A percentile compares a stretch with the other conserved stretches of the same genome.
These are phyloP conservation scores for Trogon surrucura DNA, from an alignment of 2,113 vertebrate species.

Conservation along the genomic window DNA sequence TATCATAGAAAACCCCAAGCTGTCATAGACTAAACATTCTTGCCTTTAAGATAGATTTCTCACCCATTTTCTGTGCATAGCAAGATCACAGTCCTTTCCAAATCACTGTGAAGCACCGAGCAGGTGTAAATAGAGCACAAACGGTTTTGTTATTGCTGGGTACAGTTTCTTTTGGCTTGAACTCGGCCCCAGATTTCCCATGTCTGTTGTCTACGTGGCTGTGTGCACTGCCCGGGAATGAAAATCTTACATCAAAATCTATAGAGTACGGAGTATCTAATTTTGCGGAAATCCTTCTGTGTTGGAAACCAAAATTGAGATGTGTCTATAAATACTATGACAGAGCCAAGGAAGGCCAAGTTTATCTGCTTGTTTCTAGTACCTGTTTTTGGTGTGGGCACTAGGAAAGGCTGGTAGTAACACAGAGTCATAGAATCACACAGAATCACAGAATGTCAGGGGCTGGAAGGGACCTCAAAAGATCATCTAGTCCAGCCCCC, in stretches of 20 bases:
- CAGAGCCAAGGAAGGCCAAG: not conserved
- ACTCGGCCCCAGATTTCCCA: not conserved
- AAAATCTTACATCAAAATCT: not conserved
- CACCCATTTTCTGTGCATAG: not conserved
- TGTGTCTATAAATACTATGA: rapidly evolving
- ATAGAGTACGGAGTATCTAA: not conserved
- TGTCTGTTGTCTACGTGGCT: not conserved
- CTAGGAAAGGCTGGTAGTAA: no score
- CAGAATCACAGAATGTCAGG: no score
- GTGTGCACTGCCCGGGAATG: not conserved
- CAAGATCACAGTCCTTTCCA: not conserved
- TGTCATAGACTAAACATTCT: not conserved
- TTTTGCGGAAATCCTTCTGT: not conserved
- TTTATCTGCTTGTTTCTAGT: not conserved
- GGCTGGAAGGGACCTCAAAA: no score
- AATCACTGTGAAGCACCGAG: not conserved
- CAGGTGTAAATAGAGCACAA: not conserved
- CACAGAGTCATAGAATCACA: no score
- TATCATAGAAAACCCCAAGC: not conserved
- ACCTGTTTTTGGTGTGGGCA: not conserved
- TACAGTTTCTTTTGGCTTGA: not conserved
- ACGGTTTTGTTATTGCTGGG: not conserved
- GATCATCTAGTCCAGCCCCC: no score
- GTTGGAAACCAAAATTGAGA: not conserved
- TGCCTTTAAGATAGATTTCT: not conserved